These are phyloP conservation scores for Drosophila eohydei DNA, from an alignment of 2,888 invertebrate genomes.

Conservation along the genomic window DNA sequence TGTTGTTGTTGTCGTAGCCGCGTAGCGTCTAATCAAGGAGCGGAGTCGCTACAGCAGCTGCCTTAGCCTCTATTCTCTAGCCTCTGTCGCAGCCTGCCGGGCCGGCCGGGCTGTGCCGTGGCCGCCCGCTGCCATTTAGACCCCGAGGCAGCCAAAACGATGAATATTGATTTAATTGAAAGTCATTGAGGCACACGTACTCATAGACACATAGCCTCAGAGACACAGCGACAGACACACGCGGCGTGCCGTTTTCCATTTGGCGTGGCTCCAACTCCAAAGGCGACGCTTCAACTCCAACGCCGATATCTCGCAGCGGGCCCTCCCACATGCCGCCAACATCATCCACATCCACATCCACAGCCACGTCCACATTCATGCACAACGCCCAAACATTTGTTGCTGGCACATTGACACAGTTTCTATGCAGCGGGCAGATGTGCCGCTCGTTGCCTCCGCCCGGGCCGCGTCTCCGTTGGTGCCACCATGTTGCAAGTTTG, in stretches of 20 bases:
- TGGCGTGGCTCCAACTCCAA: slow-evolving; percentile 69
- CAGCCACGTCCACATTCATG: slow-evolving; percentile 23
- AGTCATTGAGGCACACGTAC: slow-evolving; percentile 78
- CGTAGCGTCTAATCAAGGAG: slow-evolving; percentile 77
- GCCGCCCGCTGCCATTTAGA: slow-evolving; percentile 75
- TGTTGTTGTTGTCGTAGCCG: slow-evolving; percentile 42
- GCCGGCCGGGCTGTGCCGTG: slow-evolving; percentile 42
- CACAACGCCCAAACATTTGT: slow-evolving; percentile 66
- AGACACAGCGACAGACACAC: slow-evolving; percentile 22
- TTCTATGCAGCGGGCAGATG: slow-evolving; percentile 72
- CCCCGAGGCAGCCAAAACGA: slow-evolving; percentile 75
- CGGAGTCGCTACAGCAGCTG: slow-evolving; percentile 59
- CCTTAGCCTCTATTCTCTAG: slow-evolving; percentile 20
- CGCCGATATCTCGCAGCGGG: slow-evolving; percentile 48
- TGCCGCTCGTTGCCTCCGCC: slow-evolving; percentile 46
- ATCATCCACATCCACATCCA: slow-evolving; percentile 30
- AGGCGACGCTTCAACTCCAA: slow-evolving; percentile 45
- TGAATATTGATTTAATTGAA: slow-evolving; percentile 84
- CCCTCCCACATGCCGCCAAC: slow-evolving; percentile 73
- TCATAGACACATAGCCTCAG: slow-evolving; percentile 49
- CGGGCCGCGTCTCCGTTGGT: slow-evolving; percentile 18
- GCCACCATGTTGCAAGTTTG: slow-evolving; percentile 69
- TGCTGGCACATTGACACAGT: slow-evolving; percentile 75
- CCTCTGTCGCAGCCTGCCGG: slow-evolving; percentile 30
- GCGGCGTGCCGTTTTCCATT: slow-evolving; percentile 55